Evolutionary conservation across 2,797 vertebrate genomes (phyloP).

Genomic region (Lates japonicus): DNA sequence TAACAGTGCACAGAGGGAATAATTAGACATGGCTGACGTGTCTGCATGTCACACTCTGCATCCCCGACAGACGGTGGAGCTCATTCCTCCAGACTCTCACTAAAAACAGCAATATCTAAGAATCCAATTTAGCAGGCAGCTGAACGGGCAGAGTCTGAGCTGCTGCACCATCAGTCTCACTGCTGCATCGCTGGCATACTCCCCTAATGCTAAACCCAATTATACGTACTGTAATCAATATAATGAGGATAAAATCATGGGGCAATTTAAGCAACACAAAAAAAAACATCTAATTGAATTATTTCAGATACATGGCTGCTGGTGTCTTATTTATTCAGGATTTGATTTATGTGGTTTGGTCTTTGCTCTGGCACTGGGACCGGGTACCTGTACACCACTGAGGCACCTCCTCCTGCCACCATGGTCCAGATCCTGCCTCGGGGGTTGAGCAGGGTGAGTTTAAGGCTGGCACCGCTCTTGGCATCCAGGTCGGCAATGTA

Average conservation of each 20-base stretch:
- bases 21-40: constrained; percentile 73
- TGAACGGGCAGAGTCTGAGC: constrained; percentile 48
- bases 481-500: constrained; percentile 98
- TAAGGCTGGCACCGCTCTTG: constrained; percentile 97
- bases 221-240: constrained; percentile 21
- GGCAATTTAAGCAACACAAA: constrained; percentile 11
- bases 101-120: constrained; percentile 39
- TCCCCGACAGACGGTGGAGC: constrained; percentile 56
- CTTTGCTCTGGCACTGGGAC: constrained; percentile 86
- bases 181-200: constrained; percentile 19
- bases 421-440: constrained; percentile 98
- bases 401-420: constrained; percentile 98
- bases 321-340: constrained; percentile 14
- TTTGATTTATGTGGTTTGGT: neutral
- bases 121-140: constrained; percentile 55
- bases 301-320: constrained; percentile 58
- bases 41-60: constrained; percentile 44
- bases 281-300: constrained; percentile 4
- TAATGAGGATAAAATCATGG: constrained; percentile 21
- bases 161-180: constrained; percentile 47
- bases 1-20: constrained; percentile 64
- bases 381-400: constrained; percentile 90
- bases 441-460: constrained; percentile 96
- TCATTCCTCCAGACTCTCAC: constrained; percentile 57
- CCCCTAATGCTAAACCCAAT: constrained; percentile 39